Evolutionary conservation across 37 sponge, comb jelly and placozoan genomes (phyloP).

Genomic region (Cladorhizidae sp.): DNA sequence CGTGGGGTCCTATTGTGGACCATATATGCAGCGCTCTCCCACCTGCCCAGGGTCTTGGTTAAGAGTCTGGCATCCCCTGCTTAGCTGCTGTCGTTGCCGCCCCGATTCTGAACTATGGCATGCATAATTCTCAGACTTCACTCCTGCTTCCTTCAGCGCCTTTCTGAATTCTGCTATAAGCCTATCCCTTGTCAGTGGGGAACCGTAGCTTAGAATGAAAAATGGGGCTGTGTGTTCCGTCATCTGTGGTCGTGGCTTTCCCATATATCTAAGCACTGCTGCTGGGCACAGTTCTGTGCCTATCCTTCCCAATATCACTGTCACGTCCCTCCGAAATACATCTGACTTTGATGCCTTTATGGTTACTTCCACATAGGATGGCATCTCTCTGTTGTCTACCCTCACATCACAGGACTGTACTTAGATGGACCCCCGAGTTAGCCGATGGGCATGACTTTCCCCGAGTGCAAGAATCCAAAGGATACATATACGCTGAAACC

Average conservation of each 20-base stretch:
- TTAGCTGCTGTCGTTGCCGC: constrained; percentile 9
- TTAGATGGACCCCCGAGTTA: constrained; percentile 14
- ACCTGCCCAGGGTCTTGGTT: neutral
- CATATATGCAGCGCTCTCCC: neutral
- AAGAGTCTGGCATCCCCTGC: neutral
- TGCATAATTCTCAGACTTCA: neutral
- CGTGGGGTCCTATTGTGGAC: neutral
- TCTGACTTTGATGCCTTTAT: constrained; percentile 42
- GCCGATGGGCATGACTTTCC: constrained; percentile 23
- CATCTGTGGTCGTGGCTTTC: too few relatives aligned
- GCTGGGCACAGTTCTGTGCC: constrained; percentile 20
- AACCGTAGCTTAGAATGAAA: neutral
- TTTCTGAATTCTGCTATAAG: neutral
- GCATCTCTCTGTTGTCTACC: neutral
- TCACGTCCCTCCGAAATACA: constrained; percentile 15
- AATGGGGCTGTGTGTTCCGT: constrained; percentile 1
- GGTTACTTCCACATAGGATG: neutral
- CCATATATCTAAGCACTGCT: too few relatives aligned
- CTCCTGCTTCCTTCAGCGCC: neutral
- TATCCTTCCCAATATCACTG: neutral
- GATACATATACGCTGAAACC: constrained; percentile 35
- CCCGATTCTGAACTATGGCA: constrained; percentile 9
- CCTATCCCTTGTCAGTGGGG: neutral
- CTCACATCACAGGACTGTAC: constrained; percentile 10
- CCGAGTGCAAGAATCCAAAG: constrained; percentile 33